Base-by-base conservation (phyloP, 2,113 vertebrate genomes). In the Spermophilus dauricus region DNA sequence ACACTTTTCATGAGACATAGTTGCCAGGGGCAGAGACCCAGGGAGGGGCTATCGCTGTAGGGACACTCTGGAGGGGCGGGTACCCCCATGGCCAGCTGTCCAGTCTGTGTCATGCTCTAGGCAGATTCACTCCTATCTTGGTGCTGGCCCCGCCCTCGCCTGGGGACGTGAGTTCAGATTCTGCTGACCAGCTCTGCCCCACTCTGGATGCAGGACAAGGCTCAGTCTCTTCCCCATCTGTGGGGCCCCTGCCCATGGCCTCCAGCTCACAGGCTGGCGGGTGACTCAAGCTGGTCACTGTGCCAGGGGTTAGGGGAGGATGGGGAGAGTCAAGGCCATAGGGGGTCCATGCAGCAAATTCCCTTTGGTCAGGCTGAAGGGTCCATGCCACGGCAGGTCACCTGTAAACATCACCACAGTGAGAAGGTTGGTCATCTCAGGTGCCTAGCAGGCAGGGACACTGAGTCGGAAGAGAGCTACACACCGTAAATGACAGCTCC, bases 21-120 rank as follows among this genome's bases (percentile, higher is more conserved):
- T 28, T 4, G 10, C 32, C 8, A 56, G 58, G 42, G 8, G 13
- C 9, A 34, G 42, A 78, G 45, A 2, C 11, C 0, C 0, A 9
- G 17, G 2, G 73, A 17, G 39, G 58, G 34, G 42, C 45, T 48
- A 1, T 20, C 22, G 12, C 0, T 2, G 22, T 4, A 17, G 65
- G 75, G 1, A 30, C 10, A n/a, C 20, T 0, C 10, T 32, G 37
- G 28, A 30, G 39, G 34, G 72, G 11, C 51, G 17, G 73, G 39
- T 56, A 2, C 69, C 14, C 48, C 58, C 22, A 20, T 2, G 2
- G 48, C 53, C 10, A 37, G 16, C 70, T n/a, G 56, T 30, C 14
- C 6, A 16, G 3, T 14, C 70, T 65, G 18, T 34, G 53, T 9
- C 12, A 2, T 4, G 3, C 83, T 69, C 37, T 20, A 58, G 56